phyloP scores from a whole-genome alignment of 1,140 invertebrate species.

The Uloborus diversus region DNA sequence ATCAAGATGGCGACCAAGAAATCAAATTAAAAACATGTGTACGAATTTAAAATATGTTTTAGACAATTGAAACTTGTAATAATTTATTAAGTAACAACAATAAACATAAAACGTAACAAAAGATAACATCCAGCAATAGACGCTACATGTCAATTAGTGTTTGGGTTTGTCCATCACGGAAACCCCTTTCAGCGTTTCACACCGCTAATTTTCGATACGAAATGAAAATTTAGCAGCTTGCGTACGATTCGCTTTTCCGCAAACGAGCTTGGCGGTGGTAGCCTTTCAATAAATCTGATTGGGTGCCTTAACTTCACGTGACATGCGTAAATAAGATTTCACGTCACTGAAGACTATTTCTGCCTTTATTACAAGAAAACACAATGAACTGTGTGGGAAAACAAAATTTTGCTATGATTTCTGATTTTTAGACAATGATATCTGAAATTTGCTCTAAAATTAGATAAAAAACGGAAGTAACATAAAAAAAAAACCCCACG shows the following conservation, averaged over 20 bases:
- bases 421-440: too few species aligned
- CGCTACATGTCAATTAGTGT: constrained; percentile 33
- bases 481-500: too few species aligned
- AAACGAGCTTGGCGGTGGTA: constrained; percentile 53
- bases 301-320: constrained; percentile 41
- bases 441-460: too few species aligned
- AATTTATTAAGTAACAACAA: constrained; percentile 6
- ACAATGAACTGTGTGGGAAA: too few species aligned
- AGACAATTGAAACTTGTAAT: constrained; percentile 4
- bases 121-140: not conserved
- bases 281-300: constrained; percentile 34
- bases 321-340: constrained; percentile 32
- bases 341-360: not conserved
- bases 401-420: too few species aligned
- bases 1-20: constrained; percentile 52
- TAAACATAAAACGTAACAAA: constrained; percentile 27
- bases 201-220: constrained; percentile 51
- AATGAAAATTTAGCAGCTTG: constrained; percentile 50
- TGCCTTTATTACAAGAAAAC: too few species aligned
- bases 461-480: too few species aligned
- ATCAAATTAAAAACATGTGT: constrained; percentile 52
- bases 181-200: not conserved
- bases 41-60: constrained; percentile 8
- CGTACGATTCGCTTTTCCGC: constrained; percentile 56
- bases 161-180: not conserved